phyloP scores from a whole-genome alignment of 2,888 invertebrate species.

The Drosophila anomalipes region DNA sequence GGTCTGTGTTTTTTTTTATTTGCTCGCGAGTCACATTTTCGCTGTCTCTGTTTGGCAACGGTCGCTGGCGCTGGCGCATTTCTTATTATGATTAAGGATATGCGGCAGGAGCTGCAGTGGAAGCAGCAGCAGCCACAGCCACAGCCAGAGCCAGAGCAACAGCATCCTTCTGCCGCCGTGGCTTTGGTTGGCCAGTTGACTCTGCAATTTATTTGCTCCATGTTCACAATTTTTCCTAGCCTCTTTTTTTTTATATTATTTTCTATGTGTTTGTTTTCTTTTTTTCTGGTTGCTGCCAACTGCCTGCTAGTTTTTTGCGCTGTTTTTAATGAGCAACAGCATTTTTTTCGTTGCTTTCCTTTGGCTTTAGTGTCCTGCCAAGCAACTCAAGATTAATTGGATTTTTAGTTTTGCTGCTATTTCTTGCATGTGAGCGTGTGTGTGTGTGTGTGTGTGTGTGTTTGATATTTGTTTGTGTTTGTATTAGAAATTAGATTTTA shows the following conservation, averaged over 20 bases:
- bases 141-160: constrained; percentile 19
- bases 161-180: constrained; percentile 48
- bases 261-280: constrained; percentile 37
- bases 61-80: constrained; percentile 74
- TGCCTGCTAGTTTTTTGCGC: constrained; percentile 64
- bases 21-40: constrained; percentile 67
- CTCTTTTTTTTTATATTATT: constrained; percentile 8
- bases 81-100: constrained; percentile 82
- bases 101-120: constrained; percentile 50
- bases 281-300: constrained; percentile 43
- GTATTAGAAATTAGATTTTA: constrained; percentile 77
- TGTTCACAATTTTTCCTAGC: constrained; percentile 34
- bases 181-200: constrained; percentile 64
- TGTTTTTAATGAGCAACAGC: constrained; percentile 64
- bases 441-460: constrained; percentile 19
- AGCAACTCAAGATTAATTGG: constrained; percentile 77
- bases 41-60: constrained; percentile 78
- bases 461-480: constrained; percentile 66
- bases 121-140: constrained; percentile 35
- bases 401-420: constrained; percentile 60
- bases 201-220: constrained; percentile 67
- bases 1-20: constrained; percentile 44
- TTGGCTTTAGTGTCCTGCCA: constrained; percentile 43
- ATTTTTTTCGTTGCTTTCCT: constrained; percentile 11
- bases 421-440: constrained; percentile 10